phyloP scores from a whole-genome alignment of 1,140 invertebrate species.

The Drosophila burlai region DNA sequence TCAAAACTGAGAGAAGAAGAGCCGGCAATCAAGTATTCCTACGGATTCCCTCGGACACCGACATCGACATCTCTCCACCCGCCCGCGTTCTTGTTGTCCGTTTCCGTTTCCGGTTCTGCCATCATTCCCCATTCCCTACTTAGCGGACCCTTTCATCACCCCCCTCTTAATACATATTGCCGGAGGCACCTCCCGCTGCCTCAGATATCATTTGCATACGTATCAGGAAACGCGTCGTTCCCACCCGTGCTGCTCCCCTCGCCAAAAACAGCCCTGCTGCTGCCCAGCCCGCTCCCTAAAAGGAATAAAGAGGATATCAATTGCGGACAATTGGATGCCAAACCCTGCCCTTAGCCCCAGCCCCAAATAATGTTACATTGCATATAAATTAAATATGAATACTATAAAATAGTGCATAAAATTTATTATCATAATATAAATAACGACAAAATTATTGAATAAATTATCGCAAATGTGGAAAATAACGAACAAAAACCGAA shows the following conservation, averaged over 20 bases:
- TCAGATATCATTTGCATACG: constrained; percentile 80
- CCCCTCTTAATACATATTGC: constrained; percentile 40
- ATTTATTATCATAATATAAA: constrained; percentile 76
- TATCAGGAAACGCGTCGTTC: constrained; percentile 72
- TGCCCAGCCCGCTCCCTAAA: constrained; percentile 6
- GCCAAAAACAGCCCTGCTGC: constrained; percentile 10
- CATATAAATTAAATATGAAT: constrained; percentile 80
- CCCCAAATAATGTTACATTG: constrained; percentile 75
- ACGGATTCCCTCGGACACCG: constrained; percentile 62
- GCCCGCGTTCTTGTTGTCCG: constrained; percentile 43
- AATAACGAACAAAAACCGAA: constrained; percentile 19
- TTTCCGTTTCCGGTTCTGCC: constrained; percentile 58
- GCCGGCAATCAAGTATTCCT: constrained; percentile 81
- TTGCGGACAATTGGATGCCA: constrained; percentile 38
- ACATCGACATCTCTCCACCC: constrained; percentile 41
- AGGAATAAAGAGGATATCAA: constrained; percentile 41
- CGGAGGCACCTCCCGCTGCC: constrained; percentile 43
- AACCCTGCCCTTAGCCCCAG: constrained; percentile 10
- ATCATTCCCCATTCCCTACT: constrained; percentile 19
- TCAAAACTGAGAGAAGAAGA: constrained; percentile 68
- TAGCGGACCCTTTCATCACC: constrained; percentile 24
- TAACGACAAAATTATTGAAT: constrained; percentile 80
- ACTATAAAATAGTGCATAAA: constrained; percentile 83
- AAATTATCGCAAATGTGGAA: constrained; percentile 74
- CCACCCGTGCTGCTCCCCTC: constrained; percentile 21